phyloP scores from a whole-genome alignment of 2,888 invertebrate genomes.

The Pseudococcus longispinus region DNA sequence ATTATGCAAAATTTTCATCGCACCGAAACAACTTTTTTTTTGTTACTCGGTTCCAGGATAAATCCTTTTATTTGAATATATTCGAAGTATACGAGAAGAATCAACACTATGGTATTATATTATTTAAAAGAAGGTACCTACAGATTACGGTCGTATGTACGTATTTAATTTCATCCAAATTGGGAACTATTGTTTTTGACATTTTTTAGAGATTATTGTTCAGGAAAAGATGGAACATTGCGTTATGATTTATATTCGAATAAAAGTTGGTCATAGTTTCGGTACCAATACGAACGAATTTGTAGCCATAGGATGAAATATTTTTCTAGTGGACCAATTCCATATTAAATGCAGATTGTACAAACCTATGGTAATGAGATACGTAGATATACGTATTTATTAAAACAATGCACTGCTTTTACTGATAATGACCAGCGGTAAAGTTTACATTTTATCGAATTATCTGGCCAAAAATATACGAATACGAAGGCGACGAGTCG shows the following conservation, averaged over 20 bases:
- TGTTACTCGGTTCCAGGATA: neutral
- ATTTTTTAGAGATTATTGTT: neutral
- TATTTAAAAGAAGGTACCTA: neutral
- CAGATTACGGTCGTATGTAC: neutral
- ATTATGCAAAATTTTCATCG: conserved; percentile 5
- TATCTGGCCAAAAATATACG: neutral
- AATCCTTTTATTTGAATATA: neutral
- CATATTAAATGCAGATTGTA: neutral
- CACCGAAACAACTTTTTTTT: neutral
- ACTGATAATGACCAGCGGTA: neutral
- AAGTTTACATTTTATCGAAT: conserved; percentile 11
- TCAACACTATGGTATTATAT: neutral
- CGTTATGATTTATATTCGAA: neutral
- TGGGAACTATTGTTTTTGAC: neutral
- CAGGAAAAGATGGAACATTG: neutral
- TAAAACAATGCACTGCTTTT: neutral
- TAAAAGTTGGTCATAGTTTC: neutral
- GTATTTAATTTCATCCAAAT: neutral
- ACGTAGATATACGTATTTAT: neutral
- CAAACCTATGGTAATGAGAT: neutral
- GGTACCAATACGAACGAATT: neutral
- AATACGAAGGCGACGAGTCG: neutral
- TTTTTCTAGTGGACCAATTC: neutral
- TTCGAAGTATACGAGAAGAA: neutral
- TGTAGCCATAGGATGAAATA: neutral